Evolutionary conservation across 2,888 invertebrate species (phyloP).

Genomic region (Drosophila diplacantha): DNA sequence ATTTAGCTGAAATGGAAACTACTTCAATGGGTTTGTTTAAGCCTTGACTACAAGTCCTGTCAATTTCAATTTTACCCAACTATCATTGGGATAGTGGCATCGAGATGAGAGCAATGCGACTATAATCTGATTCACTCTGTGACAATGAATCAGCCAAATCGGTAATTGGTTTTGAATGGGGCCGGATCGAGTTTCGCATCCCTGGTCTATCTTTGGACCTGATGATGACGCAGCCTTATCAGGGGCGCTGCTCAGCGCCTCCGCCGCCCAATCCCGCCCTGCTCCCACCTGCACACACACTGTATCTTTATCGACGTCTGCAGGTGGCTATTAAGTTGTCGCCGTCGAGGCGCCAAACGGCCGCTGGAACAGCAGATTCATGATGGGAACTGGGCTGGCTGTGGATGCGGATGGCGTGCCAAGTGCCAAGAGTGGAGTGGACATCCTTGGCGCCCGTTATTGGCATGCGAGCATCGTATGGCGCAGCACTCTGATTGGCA

Average conservation of each 20-base stretch:
- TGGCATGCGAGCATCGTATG: conserved; percentile 37
- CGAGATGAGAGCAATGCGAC: conserved; percentile 3
- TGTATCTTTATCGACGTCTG: conserved; percentile 52
- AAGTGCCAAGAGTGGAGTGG: conserved; percentile 51
- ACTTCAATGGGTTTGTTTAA: too few relatives aligned
- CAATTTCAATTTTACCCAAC: neutral
- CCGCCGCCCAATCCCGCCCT: conserved; percentile 11
- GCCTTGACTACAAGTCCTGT: neutral
- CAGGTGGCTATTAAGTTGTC: conserved; percentile 70
- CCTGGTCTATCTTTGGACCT: conserved; percentile 32
- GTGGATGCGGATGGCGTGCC: conserved; percentile 42
- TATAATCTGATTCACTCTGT: conserved; percentile 18
- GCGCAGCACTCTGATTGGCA: conserved; percentile 64
- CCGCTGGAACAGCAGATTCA: conserved; percentile 58
- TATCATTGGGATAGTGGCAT: neutral
- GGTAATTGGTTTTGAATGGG: conserved; percentile 26
- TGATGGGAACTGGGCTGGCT: conserved; percentile 66
- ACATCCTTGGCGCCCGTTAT: conserved; percentile 72
- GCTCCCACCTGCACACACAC: conserved; percentile 22
- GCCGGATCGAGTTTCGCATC: conserved; percentile 28
- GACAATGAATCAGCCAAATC: conserved; percentile 21
- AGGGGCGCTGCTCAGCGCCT: conserved; percentile 17
- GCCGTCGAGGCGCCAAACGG: conserved; percentile 65
- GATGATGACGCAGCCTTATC: conserved; percentile 53
- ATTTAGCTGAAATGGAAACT: too few relatives aligned